Evolutionary conservation across 2,113 vertebrate species (phyloP), one percentile per base, ranked within the genome.

Genomic region (Stercorarius parasiticus): DNA sequence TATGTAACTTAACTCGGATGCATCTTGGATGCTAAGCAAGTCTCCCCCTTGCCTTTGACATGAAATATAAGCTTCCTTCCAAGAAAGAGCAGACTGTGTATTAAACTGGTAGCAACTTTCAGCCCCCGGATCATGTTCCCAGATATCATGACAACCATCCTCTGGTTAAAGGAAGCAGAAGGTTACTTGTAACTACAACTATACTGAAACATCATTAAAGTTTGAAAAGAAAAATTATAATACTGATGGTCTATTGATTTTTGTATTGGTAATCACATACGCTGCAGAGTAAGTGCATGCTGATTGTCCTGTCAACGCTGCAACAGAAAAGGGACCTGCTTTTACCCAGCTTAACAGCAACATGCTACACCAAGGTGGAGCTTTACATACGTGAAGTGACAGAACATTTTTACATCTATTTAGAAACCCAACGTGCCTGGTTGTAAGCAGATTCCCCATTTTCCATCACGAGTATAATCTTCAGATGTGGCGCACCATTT

Each of bases 61-160:
- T 3, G 99, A 99, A 93, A 99, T 82, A 76, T 99, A 98, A 49
- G 99, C 99, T 95, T 99, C 98, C 14, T 99, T 99, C 99, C 99
- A 99, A 84, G 98, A 98, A 92, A 99, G 98, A 30, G 98, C 77
- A 18, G 98, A 98, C 50, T 96, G 96, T 19, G 98, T 98, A 78
- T 99, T 99, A 97, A 99, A 98, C 93, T 99, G 98, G 95, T 99
- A 99, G 98, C 99, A 99, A 84, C 92, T 98, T 74, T 98, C 98
- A 94, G 76, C 93, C 11, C 95, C 94, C 13, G 95, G 97, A 20
- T 98, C 91, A 29, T 70, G 97, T 23, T 97, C 95, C 97, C 99
- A 99, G 34, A 98, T 96, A 92, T 93, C 95, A 76, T 96, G 94
- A 97, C 99, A 99, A 23, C 98, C 99, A 73, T 98, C 96, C 97